Base-by-base conservation (phyloP, 1,140 invertebrate genomes). In the Idris sp. region DNA sequence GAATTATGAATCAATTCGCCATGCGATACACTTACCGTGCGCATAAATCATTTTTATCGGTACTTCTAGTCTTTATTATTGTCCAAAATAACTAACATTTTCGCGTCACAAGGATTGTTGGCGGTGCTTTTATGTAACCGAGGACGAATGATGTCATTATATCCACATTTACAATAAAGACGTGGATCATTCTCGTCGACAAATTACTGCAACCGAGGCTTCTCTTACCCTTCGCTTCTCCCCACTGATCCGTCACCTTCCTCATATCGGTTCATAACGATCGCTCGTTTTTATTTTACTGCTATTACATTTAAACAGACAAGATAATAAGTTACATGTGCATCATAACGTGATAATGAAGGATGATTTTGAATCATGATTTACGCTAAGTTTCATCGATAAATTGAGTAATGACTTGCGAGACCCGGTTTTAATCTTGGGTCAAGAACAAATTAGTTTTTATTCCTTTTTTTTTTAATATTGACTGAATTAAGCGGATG, bases 141-240 rank as follows among this genome's bases (percentile, higher is more conserved):
- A 84, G 83, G 82, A 80, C 83, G 51, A 80, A 71, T 80, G 80
- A 83, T 82, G 79, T 83, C 80, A 82, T 59, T 81, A 79, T 76
- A 56, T n/a, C 58, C 61, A 5, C 64, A 62, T 69, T 75, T 64
- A 62, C 65, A 80, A 76, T 77, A 15, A 53, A 48, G 26, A 48
- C 49, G 10, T 43, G 61, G 58, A 73, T 68, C 48, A 67, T n/a
- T n/a, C 26, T 51, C 51, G 54, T 33, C 51, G 62, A 73, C 62
- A 73, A 73, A 73, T 76, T 68, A 43, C 43, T 51, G 7, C 33
- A 36, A 49, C 48, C 10, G 48, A 35, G 10, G 6, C 22, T 46
- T 7, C 7, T 22, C 1, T 9, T 14, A 22, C 65, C 13, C 30
- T 26, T 15, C 22, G 46, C 18, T 22, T 4, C 38, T 13, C n/a